These are phyloP conservation scores for Dasypus novemcinctus DNA, from an alignment of 2,113 vertebrate species.

Conservation along the genomic window DNA sequence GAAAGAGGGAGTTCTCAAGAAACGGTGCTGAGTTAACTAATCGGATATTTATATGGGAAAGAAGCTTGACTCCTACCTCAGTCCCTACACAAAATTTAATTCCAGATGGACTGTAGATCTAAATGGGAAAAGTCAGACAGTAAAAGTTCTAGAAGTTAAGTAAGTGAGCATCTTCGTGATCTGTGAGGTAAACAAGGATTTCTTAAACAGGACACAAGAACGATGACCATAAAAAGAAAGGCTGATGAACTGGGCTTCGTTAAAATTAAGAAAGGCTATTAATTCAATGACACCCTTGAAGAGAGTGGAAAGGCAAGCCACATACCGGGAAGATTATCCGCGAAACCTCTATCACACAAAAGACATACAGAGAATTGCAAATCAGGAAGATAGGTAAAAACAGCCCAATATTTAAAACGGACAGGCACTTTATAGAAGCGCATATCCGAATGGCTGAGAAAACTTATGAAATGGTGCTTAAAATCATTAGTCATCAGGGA, in stretches of 20 bases:
- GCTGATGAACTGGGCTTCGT: neutral
- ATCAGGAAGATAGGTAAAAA: neutral
- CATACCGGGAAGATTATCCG: neutral
- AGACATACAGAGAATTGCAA: neutral
- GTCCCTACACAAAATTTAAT: neutral
- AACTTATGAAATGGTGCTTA: neutral
- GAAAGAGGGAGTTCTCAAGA: neutral
- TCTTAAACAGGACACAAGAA: constrained; percentile 31
- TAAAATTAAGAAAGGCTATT: constrained; percentile 30
- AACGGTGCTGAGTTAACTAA: neutral
- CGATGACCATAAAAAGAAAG: constrained; percentile 3
- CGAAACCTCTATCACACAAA: neutral
- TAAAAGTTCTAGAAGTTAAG: neutral
- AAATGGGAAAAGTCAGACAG: neutral
- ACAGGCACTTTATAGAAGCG: neutral
- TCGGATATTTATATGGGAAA: neutral
- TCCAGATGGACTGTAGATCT: neutral
- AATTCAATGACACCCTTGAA: neutral
- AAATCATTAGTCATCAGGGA: neutral
- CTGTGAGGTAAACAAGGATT: neutral
- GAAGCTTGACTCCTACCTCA: neutral
- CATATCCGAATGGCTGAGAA: constrained; percentile 12
- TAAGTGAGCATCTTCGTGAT: neutral
- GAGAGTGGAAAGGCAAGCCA: neutral
- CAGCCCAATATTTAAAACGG: neutral